Evolutionary conservation across 2,797 vertebrate genomes (phyloP), one percentile per base, ranked within the genome.

Genomic region (Sebastes trivittatus): DNA sequence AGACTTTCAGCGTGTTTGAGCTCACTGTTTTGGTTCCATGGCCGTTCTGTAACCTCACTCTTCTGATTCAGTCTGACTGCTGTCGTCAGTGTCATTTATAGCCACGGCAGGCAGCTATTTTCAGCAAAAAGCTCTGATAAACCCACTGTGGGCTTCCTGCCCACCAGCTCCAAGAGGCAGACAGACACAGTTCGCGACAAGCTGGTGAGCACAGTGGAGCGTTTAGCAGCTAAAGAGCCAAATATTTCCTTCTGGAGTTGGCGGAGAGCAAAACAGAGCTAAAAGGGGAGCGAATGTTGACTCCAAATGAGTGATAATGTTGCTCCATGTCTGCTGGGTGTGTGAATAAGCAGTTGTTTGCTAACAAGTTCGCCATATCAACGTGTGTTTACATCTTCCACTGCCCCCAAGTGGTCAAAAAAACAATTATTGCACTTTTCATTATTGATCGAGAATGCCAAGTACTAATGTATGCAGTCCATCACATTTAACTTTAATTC

Each of bases 31-130:
- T 61, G 29, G 22, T 49, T 60, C 60, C 23, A 54, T 2, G 5
- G 68, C 49, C 63, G 30, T 11, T 34, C 60, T 8, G 16, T 38
- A 27, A 9, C 22, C 4, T 30, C 11, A 22, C 20, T 62, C 9
- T 61, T 64, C 32, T 69, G n/a, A 16, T 69, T 49, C 65, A 38
- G 9, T 38, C 56, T 36, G 36, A 6, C 30, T 13, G 30, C 64
- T 58, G 27, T 75, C 59, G 22, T 65, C 54, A 38, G 22, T 59
- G 60, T 58, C 4, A 5, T 64, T 75, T 63, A n/a, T 56, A n/a
- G 38, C 46, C 42, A n/a, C 63, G 69, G 56, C 78, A 68, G 58
- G 71, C n/a, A 27, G 36, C 22, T 72, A 49, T 59, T 65, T 78
- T 72, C 52, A 49, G 38, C 22, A 52, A 66, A 72, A 66, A 23